These are phyloP conservation scores for Arizona elegans DNA, from an alignment of 2,113 vertebrate genomes.

Conservation along the genomic window DNA sequence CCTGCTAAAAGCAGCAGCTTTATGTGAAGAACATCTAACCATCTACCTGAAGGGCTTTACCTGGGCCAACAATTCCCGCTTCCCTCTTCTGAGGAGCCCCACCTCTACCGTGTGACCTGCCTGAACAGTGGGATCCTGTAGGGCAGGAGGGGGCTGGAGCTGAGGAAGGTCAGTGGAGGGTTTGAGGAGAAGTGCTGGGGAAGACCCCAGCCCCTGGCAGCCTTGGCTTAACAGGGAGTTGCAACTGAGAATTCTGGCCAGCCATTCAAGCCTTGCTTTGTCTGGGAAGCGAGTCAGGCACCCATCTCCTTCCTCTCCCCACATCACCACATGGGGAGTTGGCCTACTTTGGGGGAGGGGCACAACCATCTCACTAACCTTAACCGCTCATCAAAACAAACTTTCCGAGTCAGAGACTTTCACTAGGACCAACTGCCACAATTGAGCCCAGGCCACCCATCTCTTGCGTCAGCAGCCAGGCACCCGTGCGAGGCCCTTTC, in stretches of 20 bases:
- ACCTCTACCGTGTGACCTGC: too few species aligned
- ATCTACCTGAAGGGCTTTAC: neutral
- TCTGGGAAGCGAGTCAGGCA: neutral
- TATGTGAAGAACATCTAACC: fast-evolving
- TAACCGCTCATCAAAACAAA: neutral
- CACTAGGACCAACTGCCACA: neutral
- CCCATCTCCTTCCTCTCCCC: neutral
- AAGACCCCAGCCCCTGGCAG: neutral
- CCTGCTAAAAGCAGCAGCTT: neutral
- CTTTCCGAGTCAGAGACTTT: slow-evolving; percentile 11
- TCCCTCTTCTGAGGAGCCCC: neutral
- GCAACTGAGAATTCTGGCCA: neutral
- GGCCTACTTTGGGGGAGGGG: neutral
- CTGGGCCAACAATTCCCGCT: neutral
- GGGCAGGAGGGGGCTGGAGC: neutral
- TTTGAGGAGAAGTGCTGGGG: neutral
- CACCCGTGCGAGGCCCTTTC: neutral
- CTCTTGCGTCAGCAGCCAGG: neutral
- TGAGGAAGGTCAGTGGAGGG: neutral
- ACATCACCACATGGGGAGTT: too few species aligned
- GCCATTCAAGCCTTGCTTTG: neutral
- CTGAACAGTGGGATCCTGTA: neutral
- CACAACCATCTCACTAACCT: neutral
- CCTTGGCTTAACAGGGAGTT: fast-evolving
- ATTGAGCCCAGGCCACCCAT: too few species aligned